phyloP scores from a whole-genome alignment of 1,140 invertebrate genomes.

The Ephestia elutella region DNA sequence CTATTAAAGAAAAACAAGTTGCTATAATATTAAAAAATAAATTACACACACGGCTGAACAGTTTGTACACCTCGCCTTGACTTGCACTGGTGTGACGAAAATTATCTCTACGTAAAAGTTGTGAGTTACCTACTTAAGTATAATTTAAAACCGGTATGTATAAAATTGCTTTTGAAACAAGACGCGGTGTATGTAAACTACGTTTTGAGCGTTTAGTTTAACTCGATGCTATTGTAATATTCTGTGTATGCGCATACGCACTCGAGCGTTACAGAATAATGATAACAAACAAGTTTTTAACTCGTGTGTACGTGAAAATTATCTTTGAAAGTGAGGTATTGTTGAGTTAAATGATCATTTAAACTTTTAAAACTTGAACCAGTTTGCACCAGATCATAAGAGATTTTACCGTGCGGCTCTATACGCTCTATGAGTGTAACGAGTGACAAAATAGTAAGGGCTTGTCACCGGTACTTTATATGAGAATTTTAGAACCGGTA shows the following conservation, averaged over 20 bases:
- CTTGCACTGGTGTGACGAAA: conserved; percentile 17
- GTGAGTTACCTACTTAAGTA: conserved; percentile 4
- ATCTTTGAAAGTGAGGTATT: too few relatives aligned
- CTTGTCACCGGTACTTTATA: too few relatives aligned
- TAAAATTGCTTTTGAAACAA: conserved; percentile 4
- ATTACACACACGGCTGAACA: conserved; percentile 13
- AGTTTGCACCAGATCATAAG: too few relatives aligned
- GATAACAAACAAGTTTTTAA: background rate
- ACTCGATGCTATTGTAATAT: background rate
- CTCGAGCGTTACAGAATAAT: background rate
- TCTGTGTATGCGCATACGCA: background rate
- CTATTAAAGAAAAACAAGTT: background rate
- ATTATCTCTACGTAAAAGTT: conserved; percentile 10
- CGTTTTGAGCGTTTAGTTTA: background rate
- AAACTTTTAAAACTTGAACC: too few relatives aligned
- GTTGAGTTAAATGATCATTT: too few relatives aligned
- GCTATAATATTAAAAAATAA: background rate
- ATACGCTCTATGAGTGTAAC: too few relatives aligned
- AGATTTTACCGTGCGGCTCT: too few relatives aligned
- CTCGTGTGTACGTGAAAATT: background rate
- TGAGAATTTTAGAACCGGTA: too few relatives aligned
- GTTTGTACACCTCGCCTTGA: conserved; percentile 21
- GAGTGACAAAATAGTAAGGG: too few relatives aligned
- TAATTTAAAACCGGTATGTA: conserved; percentile 4
- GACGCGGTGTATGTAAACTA: background rate